These are phyloP conservation scores for Pygmarrhopalites habei DNA, from an alignment of 1,140 invertebrate genomes.

Conservation along the genomic window DNA sequence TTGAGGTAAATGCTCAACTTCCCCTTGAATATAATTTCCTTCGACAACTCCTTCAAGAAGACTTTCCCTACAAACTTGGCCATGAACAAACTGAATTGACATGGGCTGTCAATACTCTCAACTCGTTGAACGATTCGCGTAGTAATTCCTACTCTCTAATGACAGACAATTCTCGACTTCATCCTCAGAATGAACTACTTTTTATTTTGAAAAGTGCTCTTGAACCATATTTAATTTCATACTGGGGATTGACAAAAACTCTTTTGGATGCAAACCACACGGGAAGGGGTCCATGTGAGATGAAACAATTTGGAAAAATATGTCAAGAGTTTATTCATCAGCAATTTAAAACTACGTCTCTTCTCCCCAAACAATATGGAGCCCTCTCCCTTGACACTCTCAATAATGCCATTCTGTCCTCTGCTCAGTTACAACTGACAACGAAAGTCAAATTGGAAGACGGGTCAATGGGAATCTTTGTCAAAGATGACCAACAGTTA, in stretches of 20 bases:
- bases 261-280: slow-evolving; percentile 19
- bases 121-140: no score
- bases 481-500: slow-evolving; percentile 9
- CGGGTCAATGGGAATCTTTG: slow-evolving; percentile 18
- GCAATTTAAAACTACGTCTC: slow-evolving; percentile 10
- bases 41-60: slow-evolving; percentile 28
- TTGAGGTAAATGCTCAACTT: slow-evolving; percentile 3
- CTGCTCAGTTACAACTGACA: slow-evolving; percentile 10
- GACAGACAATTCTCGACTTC: no score
- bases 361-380: slow-evolving; percentile 26
- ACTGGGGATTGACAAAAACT: slow-evolving; percentile 23
- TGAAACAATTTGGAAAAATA: slow-evolving; percentile 26
- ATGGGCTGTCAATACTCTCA: not conserved
- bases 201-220: slow-evolving; percentile 8
- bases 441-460: slow-evolving; percentile 27
- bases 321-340: slow-evolving; percentile 27
- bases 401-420: slow-evolving; percentile 25
- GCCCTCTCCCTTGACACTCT: slow-evolving; percentile 35
- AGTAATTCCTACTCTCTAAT: slow-evolving; percentile 1
- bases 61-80: slow-evolving; percentile 28
- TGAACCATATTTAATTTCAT: slow-evolving; percentile 29
- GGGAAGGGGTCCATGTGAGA: slow-evolving; percentile 12
- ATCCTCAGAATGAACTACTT: no score
- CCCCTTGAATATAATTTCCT: slow-evolving; percentile 23
- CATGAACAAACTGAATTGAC: not conserved